Evolutionary conservation across 2,888 invertebrate genomes (phyloP).

Genomic region (Dynastes maya): DNA sequence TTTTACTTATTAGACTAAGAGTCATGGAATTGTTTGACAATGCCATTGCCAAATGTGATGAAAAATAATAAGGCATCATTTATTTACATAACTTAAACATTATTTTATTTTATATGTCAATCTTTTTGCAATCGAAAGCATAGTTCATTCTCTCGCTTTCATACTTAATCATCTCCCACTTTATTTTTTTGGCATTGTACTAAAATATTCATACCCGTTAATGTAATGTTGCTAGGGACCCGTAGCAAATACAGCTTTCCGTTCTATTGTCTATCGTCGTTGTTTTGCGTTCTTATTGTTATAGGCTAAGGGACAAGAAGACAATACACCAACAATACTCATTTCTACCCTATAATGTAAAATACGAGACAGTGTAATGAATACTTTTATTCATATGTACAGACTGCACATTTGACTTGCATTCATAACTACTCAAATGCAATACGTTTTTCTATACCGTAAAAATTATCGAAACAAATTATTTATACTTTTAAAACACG

Average conservation of each 20-base stretch:
- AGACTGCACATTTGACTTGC: background rate
- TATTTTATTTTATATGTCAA: too few relatives aligned
- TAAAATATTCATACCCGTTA: slow-evolving; percentile 15
- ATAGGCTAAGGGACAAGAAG: background rate
- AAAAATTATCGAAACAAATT: too few relatives aligned
- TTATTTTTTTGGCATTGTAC: slow-evolving; percentile 5
- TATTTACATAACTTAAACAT: too few relatives aligned
- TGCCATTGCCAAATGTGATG: too few relatives aligned
- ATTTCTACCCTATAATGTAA: background rate
- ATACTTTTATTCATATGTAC: background rate
- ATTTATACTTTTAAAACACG: too few relatives aligned
- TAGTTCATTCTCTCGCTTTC: background rate
- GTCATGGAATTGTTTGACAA: too few relatives aligned
- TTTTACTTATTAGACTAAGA: too few relatives aligned
- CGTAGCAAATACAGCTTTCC: slow-evolving; percentile 2
- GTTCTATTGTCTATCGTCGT: background rate
- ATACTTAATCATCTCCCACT: slow-evolving; percentile 2
- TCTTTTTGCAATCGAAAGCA: background rate
- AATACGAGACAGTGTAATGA: background rate
- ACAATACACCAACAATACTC: slow-evolving; percentile 3
- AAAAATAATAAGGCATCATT: too few relatives aligned
- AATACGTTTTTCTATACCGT: background rate
- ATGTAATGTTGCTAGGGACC: slow-evolving; percentile 1
- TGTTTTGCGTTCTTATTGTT: slow-evolving; percentile 13
- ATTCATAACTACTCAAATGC: too few relatives aligned